Base-by-base conservation (phyloP, 2,888 invertebrate genomes). In the Ptilodon capucinus region DNA sequence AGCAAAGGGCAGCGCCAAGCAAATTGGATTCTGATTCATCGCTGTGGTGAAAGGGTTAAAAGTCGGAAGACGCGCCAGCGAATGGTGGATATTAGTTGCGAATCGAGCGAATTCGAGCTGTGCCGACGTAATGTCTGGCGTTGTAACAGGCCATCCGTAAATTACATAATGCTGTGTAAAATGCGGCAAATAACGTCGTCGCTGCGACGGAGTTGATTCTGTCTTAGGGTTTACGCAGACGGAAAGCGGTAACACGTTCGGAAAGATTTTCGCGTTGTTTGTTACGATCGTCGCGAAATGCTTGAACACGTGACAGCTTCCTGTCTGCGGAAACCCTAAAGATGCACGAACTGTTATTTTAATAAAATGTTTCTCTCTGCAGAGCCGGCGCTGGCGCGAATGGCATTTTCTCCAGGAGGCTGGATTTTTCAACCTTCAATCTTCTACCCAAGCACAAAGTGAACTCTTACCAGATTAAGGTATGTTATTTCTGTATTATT, bases 401-500 rank as follows among this genome's bases (percentile, higher is more conserved):
- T 81, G 97, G 97, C 50, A 97, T 99, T 71, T 99, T 99, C 92
- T 95, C 96, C 36, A 94, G 97, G 73, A 95, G 99, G 66, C 92
- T 95, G 83, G 98, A 98, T 91, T 97, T 98, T 93, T 97, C 97
- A 75, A 97, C 97, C 45, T 97, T 98, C 94, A 97, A 97, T 86
- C 94, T 95, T 68, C 93, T 99, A 78, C 99, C 99, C 66, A 95
- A 95, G 87, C 96, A 97, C 84, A 98, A 98, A 92, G 95, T 98
- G 84, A 99, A 99, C 93, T 98, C 98, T 78, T 99, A 98, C 93
- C 98, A 99, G 93, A 98, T 99, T 84, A 99, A 99, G 97, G 98
- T 97, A 92, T 14, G 32, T 32, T 5, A 8, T 28, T 28, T 21
- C 7, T 6, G 7, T 21, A 21, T 21, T 21, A 7, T 21, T 21